phyloP scores from a whole-genome alignment of 2,797 vertebrate genomes.

The Natrix natrix region DNA sequence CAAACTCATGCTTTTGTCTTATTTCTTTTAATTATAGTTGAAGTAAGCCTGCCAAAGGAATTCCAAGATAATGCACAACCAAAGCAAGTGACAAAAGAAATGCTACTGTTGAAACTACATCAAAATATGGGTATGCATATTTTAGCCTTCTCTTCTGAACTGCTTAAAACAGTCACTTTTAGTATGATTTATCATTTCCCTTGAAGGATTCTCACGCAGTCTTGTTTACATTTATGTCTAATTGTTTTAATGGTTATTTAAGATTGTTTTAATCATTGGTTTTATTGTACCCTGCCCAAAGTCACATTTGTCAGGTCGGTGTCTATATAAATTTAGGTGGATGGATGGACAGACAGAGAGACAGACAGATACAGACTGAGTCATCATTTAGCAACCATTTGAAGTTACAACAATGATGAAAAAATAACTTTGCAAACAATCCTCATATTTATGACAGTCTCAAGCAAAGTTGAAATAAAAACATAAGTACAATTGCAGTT shows the following conservation, averaged over 20 bases:
- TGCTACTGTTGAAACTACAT: constrained; percentile 62
- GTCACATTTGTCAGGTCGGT: background rate
- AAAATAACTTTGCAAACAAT: background rate
- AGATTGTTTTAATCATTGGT: background rate
- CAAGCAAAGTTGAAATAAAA: background rate
- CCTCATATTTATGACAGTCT: background rate
- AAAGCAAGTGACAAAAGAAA: constrained; percentile 62
- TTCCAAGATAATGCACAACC: constrained; percentile 39
- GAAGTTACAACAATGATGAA: background rate
- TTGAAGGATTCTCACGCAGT: background rate
- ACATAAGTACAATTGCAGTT: background rate
- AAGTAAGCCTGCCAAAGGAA: constrained; percentile 52
- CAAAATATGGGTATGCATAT: constrained; percentile 75
- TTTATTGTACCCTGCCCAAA: background rate
- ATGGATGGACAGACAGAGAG: no score
- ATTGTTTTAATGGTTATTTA: background rate
- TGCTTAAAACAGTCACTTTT: background rate
- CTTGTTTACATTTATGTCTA: background rate
- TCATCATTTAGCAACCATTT: background rate
- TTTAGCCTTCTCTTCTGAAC: background rate
- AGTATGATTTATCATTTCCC: background rate
- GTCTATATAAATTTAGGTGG: background rate
- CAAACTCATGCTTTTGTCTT: background rate
- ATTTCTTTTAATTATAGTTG: constrained; percentile 57
- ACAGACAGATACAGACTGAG: background rate